Base-by-base conservation (phyloP, 1,140 invertebrate genomes). In the Lepidurus apus region DNA sequence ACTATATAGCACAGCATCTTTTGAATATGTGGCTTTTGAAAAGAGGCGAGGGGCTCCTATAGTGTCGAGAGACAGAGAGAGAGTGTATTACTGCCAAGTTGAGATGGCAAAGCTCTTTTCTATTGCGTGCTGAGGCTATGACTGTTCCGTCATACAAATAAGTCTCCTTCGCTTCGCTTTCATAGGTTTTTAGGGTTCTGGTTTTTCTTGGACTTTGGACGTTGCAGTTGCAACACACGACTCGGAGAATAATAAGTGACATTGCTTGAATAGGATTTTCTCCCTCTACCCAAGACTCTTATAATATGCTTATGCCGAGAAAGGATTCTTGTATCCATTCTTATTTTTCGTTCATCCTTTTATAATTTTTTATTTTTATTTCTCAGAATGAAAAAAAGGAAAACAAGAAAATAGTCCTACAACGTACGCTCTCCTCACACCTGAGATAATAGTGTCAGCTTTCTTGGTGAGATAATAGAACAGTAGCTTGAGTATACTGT, bases 1-100 rank as follows among this genome's bases (percentile, higher is more conserved):
- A 65, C 53, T 65, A 65, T 65, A 65, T 65, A 65, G 53, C 53
- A 65, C 53, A 65, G 53, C 53, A 65, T 65, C 53, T 65, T 65
- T 65, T 65, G 53, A 65, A 65, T n/a, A 21, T 21, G 53, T 65
- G 53, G 53, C 53, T 21, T 65, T 65, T 65, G 53, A 65, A 65
- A 65, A 9, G 53, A 65, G 53, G 53, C 53, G 21, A 65, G 21
- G 53, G 9, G 17, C n/a, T 17, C 53, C 17, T 65, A 65, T 10
- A 47, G 53, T 65, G 53, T 21, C 53, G 53, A 65, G 53, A 65
- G 53, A 65, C 53, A 65, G 53, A 65, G 47, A 13, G 47, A 65
- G 53, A 17, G 53, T 65, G 53, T 65, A 65, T 65, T 65, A 65
- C 53, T 65, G 53, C 53, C 53, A 65, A 65, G 53, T 65, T 65